Evolutionary conservation across 2,113 vertebrate genomes (phyloP).

Genomic region (Galeopterus variegatus): DNA sequence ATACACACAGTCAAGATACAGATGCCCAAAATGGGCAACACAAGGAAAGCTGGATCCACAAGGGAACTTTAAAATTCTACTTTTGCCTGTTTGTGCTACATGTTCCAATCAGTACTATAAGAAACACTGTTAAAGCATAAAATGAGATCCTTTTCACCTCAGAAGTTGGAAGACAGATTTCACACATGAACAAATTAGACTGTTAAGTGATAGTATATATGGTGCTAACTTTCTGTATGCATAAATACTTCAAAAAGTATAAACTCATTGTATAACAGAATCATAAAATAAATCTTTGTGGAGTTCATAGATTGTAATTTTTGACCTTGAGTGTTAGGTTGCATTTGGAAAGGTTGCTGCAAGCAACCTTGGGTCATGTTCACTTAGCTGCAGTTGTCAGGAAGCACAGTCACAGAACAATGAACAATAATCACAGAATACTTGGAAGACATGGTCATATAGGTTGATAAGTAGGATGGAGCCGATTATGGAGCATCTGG

Average conservation of each 20-base stretch:
- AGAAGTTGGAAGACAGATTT: not conserved
- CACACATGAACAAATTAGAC: not conserved
- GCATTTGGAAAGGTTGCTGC: not conserved
- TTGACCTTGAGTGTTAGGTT: not conserved
- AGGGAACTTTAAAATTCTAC: not conserved
- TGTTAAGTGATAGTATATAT: not conserved
- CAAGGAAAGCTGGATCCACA: not conserved
- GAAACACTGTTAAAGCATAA: not conserved
- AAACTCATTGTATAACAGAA: not conserved
- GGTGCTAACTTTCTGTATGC: not conserved
- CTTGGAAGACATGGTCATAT: not conserved
- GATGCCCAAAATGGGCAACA: not conserved
- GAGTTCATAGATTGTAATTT: not conserved
- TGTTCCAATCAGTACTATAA: not conserved
- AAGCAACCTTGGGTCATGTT: not conserved
- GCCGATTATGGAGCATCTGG: not conserved
- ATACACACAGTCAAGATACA: not conserved
- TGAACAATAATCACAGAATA: not conserved
- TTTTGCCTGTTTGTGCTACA: not conserved
- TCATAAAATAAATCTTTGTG: not conserved
- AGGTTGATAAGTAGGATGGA: not conserved
- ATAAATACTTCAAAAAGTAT: conserved; percentile 23
- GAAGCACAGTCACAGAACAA: not conserved
- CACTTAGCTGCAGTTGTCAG: not conserved
- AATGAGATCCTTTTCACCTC: not conserved